A percentile compares a stretch with the other conserved stretches of the same genome.
phyloP scores from a whole-genome alignment of 2,888 invertebrate species.

The Lasioglossum villosulum region DNA sequence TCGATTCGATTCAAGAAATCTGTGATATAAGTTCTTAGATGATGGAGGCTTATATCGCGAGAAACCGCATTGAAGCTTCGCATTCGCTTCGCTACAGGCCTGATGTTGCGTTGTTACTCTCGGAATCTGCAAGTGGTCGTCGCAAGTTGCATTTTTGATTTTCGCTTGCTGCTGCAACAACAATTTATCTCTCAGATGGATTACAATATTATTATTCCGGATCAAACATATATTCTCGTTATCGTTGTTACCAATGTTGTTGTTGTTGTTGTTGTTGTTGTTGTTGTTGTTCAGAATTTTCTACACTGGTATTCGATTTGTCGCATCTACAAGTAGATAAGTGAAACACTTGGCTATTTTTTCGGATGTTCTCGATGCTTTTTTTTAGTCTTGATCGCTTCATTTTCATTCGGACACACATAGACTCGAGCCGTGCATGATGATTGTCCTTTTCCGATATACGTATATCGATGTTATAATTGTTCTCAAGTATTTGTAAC shows the following conservation, averaged over 20 bases:
- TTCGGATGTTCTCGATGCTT: constrained; percentile 22
- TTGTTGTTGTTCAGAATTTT: background rate
- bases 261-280: background rate
- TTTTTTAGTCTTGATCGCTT: constrained; percentile 31
- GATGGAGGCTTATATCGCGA: background rate
- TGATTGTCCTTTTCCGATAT: constrained; percentile 24
- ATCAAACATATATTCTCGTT: background rate
- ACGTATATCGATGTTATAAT: background rate
- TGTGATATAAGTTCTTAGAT: constrained; percentile 49
- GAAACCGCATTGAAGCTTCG: constrained; percentile 1
- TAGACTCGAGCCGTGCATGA: constrained; percentile 7
- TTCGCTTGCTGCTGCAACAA: constrained; percentile 35
- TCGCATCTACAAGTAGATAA: constrained; percentile 18
- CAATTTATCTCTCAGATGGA: constrained; percentile 30
- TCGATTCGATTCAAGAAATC: background rate
- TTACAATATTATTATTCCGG: constrained; percentile 5
- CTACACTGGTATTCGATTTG: constrained; percentile 11
- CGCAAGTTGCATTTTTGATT: constrained; percentile 39
- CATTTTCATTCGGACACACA: background rate
- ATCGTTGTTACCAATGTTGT: background rate
- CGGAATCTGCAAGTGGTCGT: constrained; percentile 31
- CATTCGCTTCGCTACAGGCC: background rate
- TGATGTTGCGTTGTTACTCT: constrained; percentile 24
- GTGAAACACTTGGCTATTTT: background rate
- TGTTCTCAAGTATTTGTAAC: background rate